A percentile compares a stretch with the other conserved stretches of the same genome.
These are phyloP conservation scores for Lepidonotus clava DNA, from an alignment of 2,888 invertebrate genomes.

Conservation along the genomic window DNA sequence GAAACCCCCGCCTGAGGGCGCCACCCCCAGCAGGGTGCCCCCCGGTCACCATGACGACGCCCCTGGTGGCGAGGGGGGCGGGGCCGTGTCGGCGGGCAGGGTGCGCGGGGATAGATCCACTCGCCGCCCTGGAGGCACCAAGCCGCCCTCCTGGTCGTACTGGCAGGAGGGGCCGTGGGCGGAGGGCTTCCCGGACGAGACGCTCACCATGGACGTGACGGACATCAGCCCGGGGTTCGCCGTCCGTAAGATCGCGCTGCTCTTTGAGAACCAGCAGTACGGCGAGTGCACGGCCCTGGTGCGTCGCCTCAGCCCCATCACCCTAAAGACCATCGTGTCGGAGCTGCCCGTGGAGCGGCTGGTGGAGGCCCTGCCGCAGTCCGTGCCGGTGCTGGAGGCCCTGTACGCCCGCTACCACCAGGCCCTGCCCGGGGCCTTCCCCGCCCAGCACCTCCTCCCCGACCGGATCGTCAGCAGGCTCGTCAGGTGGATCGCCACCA, in stretches of 20 bases:
- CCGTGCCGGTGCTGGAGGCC: constrained; percentile 91
- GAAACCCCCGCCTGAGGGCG: background rate
- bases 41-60: too few relatives aligned
- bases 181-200: constrained; percentile 40
- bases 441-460: constrained; percentile 82
- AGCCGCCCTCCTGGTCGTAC: background rate
- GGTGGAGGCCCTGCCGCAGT: constrained; percentile 93
- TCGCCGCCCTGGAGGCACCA: background rate
- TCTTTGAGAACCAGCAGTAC: constrained; percentile 93
- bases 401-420: constrained; percentile 84
- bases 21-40: background rate
- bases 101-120: background rate
- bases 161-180: constrained; percentile 42
- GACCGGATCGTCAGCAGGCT: constrained; percentile 93
- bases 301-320: constrained; percentile 89
- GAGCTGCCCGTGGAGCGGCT: constrained; percentile 93
- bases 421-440: constrained; percentile 79
- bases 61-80: background rate
- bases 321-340: constrained; percentile 84
- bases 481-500: constrained; percentile 87
- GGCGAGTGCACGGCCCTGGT: constrained; percentile 94
- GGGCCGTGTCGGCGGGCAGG: background rate
- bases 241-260: constrained; percentile 85
- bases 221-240: constrained; percentile 82
- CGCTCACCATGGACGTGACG: constrained; percentile 20